Conservation (phyloP, 2,888 invertebrate genomes). For the Deilephila elpenor region DNA sequence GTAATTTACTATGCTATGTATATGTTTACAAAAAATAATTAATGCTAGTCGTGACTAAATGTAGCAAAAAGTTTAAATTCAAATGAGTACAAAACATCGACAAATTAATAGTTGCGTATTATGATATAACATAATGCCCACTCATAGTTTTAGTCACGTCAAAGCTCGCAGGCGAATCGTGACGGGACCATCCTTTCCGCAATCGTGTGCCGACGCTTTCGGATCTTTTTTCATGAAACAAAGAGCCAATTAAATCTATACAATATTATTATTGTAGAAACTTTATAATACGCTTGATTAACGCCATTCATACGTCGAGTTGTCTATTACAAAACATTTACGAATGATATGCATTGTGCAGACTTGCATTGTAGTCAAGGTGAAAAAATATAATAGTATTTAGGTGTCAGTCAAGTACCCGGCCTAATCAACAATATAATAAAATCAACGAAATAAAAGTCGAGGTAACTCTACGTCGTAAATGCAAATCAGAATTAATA, state of each 20-base stretch:
- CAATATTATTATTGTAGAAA: constrained; percentile 13
- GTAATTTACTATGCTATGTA: not conserved
- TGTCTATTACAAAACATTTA: not conserved
- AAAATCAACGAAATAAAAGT: not conserved
- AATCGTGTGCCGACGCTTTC: constrained; percentile 62
- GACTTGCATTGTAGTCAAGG: not conserved
- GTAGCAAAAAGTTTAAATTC: constrained; percentile 36
- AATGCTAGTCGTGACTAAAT: not conserved
- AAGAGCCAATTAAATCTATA: constrained; percentile 54
- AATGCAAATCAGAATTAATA: constrained; percentile 20
- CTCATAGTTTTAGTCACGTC: constrained; percentile 53
- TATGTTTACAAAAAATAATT: not conserved
- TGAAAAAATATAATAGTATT: not conserved
- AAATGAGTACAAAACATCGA: constrained; percentile 42
- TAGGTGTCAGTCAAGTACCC: not conserved
- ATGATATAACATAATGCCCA: constrained; percentile 35
- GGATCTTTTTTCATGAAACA: constrained; percentile 48
- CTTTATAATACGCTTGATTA: constrained; percentile 20
- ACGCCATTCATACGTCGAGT: not conserved
- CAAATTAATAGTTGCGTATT: constrained; percentile 45
- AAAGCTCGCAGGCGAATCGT: constrained; percentile 57
- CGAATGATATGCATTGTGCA: too few relatives aligned
- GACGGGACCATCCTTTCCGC: constrained; percentile 67
- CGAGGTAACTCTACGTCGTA: not conserved
- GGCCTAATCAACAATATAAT: not conserved